Percentiles rank a stretch among this genome's conserved stretches.
phyloP scores from a whole-genome alignment of 2,113 vertebrate genomes.

The Brevimyrus niger region DNA sequence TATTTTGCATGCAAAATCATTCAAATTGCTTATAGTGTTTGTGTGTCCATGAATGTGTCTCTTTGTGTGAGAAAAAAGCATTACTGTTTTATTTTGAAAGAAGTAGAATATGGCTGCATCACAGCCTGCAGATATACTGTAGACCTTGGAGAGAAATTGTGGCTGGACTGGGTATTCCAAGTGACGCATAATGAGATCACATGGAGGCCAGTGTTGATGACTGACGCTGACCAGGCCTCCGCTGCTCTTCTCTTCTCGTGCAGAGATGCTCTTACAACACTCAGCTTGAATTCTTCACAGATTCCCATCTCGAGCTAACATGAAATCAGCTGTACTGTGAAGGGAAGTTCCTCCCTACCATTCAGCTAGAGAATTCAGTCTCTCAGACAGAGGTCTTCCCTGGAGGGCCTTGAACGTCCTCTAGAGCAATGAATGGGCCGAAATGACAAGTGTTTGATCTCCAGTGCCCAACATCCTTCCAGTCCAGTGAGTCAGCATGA shows the following conservation, averaged over 20 bases:
- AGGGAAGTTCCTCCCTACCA: background rate
- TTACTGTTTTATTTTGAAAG: background rate
- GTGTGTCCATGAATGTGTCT: background rate
- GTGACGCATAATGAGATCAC: conserved; percentile 7
- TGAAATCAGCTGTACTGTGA: background rate
- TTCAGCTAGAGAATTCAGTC: background rate
- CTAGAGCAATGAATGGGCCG: background rate
- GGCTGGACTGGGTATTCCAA: background rate
- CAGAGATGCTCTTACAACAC: background rate
- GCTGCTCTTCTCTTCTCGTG: background rate
- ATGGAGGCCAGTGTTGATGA: background rate
- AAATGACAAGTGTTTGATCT: conserved; percentile 14
- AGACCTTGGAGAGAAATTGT: background rate
- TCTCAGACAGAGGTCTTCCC: background rate
- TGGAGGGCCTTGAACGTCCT: background rate
- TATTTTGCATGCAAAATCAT: background rate
- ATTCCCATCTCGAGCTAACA: background rate
- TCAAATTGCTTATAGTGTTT: background rate
- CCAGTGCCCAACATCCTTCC: background rate
- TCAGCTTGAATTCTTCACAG: background rate
- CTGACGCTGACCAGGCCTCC: background rate
- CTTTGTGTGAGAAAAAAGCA: background rate
- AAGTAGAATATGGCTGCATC: background rate
- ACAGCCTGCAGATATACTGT: background rate
- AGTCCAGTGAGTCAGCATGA: background rate